Conservation (phyloP, 2,888 invertebrate genomes). For the Oegoconia quadripuncta region DNA sequence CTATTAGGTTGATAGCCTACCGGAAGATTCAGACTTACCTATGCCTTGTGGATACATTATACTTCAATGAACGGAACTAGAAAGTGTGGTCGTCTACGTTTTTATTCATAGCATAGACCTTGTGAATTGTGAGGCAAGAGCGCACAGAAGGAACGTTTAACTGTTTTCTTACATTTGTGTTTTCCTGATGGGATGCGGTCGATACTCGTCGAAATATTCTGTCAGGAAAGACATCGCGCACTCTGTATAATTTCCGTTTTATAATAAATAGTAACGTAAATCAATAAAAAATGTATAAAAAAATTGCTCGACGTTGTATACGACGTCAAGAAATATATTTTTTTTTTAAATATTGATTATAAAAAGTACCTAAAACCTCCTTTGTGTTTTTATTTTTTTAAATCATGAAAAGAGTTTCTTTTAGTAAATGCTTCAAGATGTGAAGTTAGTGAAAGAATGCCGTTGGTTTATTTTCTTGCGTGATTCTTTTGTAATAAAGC, state of each 20-base stretch:
- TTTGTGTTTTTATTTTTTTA: neutral
- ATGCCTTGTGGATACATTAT: too few species aligned
- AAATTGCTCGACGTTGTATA: neutral
- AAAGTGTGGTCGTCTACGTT: neutral
- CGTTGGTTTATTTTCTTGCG: slow-evolving; percentile 31
- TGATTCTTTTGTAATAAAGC: slow-evolving; percentile 55
- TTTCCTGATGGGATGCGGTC: slow-evolving; percentile 61
- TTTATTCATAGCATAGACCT: neutral
- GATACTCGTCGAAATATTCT: slow-evolving; percentile 71
- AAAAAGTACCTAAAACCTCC: neutral
- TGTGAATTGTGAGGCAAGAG: neutral
- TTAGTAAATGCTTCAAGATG: slow-evolving; percentile 5
- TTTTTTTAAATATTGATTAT: neutral
- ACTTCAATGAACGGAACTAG: neutral
- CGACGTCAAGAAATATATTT: neutral
- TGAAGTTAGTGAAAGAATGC: slow-evolving; percentile 23
- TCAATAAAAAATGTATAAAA: neutral
- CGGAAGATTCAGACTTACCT: too few species aligned
- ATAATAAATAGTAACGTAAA: slow-evolving; percentile 1
- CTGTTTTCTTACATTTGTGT: slow-evolving; percentile 49
- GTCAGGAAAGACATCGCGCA: slow-evolving; percentile 65
- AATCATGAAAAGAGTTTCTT: neutral
- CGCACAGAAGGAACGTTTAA: neutral
- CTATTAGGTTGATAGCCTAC: too few species aligned
- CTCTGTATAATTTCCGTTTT: slow-evolving; percentile 23